phyloP scores from a whole-genome alignment of 1,140 invertebrate genomes.

The Probaryconus sp. region DNA sequence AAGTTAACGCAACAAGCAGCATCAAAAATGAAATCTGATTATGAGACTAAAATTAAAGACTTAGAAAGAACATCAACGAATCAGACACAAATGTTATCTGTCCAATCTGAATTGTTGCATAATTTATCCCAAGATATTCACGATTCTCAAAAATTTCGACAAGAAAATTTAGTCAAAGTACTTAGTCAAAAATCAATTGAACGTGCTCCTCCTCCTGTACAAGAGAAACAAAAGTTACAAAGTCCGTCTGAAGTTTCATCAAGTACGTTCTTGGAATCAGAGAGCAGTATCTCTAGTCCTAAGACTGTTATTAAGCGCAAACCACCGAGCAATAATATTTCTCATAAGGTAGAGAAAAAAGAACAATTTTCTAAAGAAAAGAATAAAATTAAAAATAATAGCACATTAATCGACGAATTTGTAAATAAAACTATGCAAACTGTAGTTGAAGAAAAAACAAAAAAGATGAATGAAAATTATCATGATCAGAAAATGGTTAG shows the following conservation, averaged over 20 bases:
- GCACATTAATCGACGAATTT: constrained; percentile 27
- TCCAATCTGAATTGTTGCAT: constrained; percentile 73
- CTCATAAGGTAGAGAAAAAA: constrained; percentile 7
- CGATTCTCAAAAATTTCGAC: constrained; percentile 35
- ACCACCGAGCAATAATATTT: not conserved
- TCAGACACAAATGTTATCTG: constrained; percentile 67
- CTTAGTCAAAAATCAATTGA: constrained; percentile 28
- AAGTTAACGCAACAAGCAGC: constrained; percentile 71
- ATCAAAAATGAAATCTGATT: constrained; percentile 67
- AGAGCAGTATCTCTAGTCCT: constrained; percentile 46
- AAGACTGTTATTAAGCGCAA: constrained; percentile 31
- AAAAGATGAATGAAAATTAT: not conserved
- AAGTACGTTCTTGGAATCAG: constrained; percentile 40
- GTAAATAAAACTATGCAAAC: constrained; percentile 15
- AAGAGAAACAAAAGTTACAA: not conserved
- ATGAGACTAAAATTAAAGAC: constrained; percentile 70
- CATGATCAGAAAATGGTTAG: not conserved
- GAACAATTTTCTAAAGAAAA: not conserved
- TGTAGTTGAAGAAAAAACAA: constrained; percentile 3
- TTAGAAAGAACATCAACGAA: constrained; percentile 69
- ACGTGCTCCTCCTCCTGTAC: not conserved
- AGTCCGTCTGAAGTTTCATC: constrained; percentile 29
- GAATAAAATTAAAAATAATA: constrained; percentile 5
- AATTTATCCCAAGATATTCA: constrained; percentile 60
- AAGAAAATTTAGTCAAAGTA: constrained; percentile 6